These are phyloP conservation scores for Parasteatoda lunata DNA, from an alignment of 2,888 invertebrate species.

Conservation along the genomic window DNA sequence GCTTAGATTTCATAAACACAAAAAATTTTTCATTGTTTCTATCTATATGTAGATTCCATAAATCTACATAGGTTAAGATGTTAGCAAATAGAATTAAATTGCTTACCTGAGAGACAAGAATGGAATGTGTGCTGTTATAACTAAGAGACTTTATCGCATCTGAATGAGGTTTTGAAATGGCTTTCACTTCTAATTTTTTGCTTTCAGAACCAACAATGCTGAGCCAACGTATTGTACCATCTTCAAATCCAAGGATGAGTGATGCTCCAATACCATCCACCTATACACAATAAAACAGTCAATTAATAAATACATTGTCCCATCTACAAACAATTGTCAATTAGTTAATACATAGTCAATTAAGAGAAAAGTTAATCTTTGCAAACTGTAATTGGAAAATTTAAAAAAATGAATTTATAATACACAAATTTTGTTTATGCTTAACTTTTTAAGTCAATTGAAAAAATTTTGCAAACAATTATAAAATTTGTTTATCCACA, in stretches of 20 bases:
- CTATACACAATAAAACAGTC: conserved; percentile 6
- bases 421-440: too few species aligned
- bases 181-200: conserved; percentile 11
- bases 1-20: too few species aligned
- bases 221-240: conserved; percentile 54
- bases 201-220: conserved; percentile 6
- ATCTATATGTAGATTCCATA: too few species aligned
- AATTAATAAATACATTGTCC: too few species aligned
- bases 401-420: too few species aligned
- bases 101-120: conserved; percentile 51
- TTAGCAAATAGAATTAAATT: not conserved
- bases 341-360: not conserved
- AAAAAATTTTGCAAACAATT: too few species aligned
- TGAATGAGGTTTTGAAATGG: conserved; percentile 36
- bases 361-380: not conserved
- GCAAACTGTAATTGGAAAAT: too few species aligned
- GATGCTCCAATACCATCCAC: conserved; percentile 45
- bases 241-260: conserved; percentile 48
- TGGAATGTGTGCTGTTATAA: conserved; percentile 12
- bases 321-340: too few species aligned
- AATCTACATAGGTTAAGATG: too few species aligned
- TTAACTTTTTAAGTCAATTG: too few species aligned
- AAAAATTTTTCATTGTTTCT: too few species aligned
- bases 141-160: conserved; percentile 9
- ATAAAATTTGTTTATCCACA: too few species aligned